Percentiles rank a stretch among this genome's conserved stretches.
Conservation (phyloP, 2,113 vertebrate genomes). For the Megaptera novaeangliae region DNA sequence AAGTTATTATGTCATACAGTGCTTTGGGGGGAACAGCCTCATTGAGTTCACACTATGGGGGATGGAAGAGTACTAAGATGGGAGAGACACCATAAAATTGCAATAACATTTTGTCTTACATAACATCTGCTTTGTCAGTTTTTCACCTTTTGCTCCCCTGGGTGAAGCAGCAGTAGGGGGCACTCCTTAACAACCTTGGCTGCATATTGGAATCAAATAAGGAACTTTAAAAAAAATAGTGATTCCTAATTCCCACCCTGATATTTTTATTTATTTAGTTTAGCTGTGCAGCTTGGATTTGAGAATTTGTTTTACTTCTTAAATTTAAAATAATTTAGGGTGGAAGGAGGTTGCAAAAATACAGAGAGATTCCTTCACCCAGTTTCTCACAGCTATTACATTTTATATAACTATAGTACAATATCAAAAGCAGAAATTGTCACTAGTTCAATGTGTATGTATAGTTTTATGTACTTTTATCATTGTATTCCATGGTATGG, state of each 20-base stretch:
- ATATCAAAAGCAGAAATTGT: too few relatives aligned
- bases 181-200: not conserved
- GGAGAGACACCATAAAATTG: not conserved
- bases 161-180: not conserved
- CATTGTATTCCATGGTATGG: not conserved
- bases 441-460: too few relatives aligned
- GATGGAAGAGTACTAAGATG: not conserved
- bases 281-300: not conserved
- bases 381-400: not conserved
- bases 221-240: not conserved
- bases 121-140: not conserved
- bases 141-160: not conserved
- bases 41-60: not conserved
- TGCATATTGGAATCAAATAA: not conserved
- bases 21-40: not conserved
- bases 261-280: not conserved
- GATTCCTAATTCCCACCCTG: not conserved
- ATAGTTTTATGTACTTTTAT: too few relatives aligned
- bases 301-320: not conserved
- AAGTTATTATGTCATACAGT: not conserved
- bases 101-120: not conserved
- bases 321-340: not conserved
- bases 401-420: not conserved
- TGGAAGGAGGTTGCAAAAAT: not conserved
- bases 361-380: not conserved